These are phyloP conservation scores for Phenacoccus solenopsis DNA, from an alignment of 1,140 invertebrate species.

Conservation along the genomic window DNA sequence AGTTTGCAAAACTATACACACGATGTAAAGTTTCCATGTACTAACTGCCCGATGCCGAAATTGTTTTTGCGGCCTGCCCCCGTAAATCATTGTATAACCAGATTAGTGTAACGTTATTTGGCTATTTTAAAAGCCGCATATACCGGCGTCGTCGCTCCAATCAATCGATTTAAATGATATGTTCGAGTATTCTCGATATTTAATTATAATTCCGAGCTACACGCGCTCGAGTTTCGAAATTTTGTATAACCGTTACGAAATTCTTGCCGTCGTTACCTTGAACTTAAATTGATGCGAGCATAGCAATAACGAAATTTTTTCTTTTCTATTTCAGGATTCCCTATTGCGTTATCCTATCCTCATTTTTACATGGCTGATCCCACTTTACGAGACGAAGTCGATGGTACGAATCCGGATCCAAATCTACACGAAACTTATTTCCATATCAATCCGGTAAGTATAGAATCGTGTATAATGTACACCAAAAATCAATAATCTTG, in stretches of 20 bases:
- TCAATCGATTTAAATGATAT: no score
- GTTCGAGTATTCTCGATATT: no score
- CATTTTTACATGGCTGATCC: constrained; percentile 69
- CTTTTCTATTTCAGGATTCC: constrained; percentile 59
- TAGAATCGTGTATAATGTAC: background rate
- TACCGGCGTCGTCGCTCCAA: no score
- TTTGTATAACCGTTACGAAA: no score
- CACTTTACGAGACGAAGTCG: constrained; percentile 47
- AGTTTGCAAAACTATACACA: background rate
- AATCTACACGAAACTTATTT: constrained; percentile 56
- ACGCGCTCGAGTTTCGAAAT: no score
- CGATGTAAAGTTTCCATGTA: background rate
- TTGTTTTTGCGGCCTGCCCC: background rate
- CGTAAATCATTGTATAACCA: background rate
- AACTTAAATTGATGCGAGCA: no score
- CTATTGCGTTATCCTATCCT: constrained; percentile 73
- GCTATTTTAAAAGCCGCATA: no score
- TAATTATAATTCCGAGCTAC: no score
- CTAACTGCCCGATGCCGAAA: background rate
- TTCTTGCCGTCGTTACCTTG: no score
- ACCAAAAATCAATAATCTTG: background rate
- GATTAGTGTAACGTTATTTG: no score
- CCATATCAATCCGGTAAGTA: constrained; percentile 52
- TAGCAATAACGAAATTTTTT: no score
- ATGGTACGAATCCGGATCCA: constrained; percentile 52